Conservation (phyloP, 2,888 invertebrate genomes). For the Portevinia maculata region DNA sequence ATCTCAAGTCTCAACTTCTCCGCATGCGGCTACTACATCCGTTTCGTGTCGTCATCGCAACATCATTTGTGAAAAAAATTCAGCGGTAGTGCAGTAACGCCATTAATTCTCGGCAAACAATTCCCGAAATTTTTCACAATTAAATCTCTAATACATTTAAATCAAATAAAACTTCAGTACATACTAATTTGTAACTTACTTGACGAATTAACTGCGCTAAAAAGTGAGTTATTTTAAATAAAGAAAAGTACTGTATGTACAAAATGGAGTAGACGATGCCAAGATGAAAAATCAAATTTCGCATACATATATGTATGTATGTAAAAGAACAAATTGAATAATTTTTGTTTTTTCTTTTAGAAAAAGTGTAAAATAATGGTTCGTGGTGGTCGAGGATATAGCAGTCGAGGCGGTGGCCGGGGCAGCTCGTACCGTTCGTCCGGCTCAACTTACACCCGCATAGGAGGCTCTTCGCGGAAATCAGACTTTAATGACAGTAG, state of each 20-base stretch:
- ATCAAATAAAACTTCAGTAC: background rate
- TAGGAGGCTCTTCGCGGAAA: conserved; percentile 78
- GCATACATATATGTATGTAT: too few species aligned
- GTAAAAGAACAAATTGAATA: background rate
- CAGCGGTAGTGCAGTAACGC: background rate
- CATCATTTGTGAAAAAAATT: conserved; percentile 11
- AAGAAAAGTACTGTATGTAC: background rate
- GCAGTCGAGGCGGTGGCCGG: conserved; percentile 77
- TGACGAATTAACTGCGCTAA: background rate
- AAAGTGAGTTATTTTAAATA: conserved; percentile 22
- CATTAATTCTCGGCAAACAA: background rate
- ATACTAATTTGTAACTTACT: background rate
- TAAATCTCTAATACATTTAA: background rate
- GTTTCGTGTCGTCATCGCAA: background rate
- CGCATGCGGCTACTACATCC: conserved; percentile 17
- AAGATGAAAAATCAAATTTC: conserved; percentile 2
- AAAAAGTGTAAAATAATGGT: conserved; percentile 76
- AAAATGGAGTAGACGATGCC: background rate
- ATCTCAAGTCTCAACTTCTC: background rate
- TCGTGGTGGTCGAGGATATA: conserved; percentile 78
- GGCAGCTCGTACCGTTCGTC: conserved; percentile 79
- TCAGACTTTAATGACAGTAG: conserved; percentile 79
- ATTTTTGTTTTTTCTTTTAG: background rate
- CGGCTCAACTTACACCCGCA: conserved; percentile 77
- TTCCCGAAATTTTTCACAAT: background rate